Conservation (phyloP, 1,140 invertebrate genomes). For the Apocrypta bakeri region DNA sequence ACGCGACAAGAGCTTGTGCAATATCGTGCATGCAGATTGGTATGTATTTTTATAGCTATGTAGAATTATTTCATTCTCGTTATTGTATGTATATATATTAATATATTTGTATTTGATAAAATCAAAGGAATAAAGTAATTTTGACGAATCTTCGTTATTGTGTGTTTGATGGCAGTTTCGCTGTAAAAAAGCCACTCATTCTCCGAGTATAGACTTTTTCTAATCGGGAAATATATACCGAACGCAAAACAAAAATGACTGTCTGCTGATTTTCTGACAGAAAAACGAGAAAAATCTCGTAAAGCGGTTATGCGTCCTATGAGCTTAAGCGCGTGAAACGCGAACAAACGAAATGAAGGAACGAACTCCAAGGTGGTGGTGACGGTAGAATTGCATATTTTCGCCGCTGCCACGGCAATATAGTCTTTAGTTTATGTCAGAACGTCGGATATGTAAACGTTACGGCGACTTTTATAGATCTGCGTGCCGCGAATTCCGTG, state of each 20-base stretch:
- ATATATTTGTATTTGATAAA: too few relatives aligned
- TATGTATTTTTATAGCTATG: too few relatives aligned
- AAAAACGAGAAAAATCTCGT: not conserved
- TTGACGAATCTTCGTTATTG: not conserved
- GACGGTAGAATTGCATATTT: slow-evolving; percentile 56
- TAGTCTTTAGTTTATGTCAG: slow-evolving; percentile 62
- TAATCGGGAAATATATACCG: too few relatives aligned
- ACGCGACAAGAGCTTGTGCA: not conserved
- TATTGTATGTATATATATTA: not conserved
- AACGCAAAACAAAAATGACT: not conserved
- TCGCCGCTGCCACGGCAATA: slow-evolving; percentile 58
- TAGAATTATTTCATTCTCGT: not conserved
- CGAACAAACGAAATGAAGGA: slow-evolving; percentile 38
- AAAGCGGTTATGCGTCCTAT: slow-evolving; percentile 6
- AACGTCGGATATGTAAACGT: slow-evolving; percentile 59
- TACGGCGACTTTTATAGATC: slow-evolving; percentile 63
- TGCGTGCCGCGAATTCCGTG: slow-evolving; percentile 54
- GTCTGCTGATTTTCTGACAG: not conserved
- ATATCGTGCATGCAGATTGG: not conserved
- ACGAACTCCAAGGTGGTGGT: slow-evolving; percentile 15
- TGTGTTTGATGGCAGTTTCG: not conserved
- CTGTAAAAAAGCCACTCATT: too few relatives aligned
- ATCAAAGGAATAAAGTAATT: not conserved
- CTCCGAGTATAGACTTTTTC: not conserved
- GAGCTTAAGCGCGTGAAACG: slow-evolving; percentile 27